Conservation (phyloP, 2,113 vertebrate genomes). For the Elephas maximus region DNA sequence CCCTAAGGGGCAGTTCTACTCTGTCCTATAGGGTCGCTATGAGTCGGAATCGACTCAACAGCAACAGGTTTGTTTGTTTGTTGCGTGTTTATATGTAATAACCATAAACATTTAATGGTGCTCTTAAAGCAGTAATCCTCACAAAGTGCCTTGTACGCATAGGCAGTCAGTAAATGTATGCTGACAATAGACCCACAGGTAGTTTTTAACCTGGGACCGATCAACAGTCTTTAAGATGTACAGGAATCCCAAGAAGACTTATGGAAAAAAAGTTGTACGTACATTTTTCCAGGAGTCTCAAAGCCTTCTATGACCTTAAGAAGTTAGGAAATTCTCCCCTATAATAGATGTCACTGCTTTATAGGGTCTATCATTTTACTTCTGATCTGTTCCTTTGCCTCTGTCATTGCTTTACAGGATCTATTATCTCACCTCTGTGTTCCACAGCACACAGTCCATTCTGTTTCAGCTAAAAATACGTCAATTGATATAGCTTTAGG, state of each 20-base stretch:
- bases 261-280: not conserved
- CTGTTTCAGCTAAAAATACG: not conserved
- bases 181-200: not conserved
- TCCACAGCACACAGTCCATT: not conserved
- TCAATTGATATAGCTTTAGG: not conserved
- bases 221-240: not conserved
- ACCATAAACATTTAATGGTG: not conserved
- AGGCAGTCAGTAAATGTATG: not conserved
- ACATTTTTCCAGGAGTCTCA: conserved; percentile 28
- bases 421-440: not conserved
- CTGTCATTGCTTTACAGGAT: not conserved
- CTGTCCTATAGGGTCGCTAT: no score
- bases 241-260: not conserved
- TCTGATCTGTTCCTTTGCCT: not conserved
- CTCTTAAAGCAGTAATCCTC: not conserved
- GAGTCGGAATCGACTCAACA: no score
- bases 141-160: not conserved
- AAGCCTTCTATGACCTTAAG: not conserved
- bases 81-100: not conserved
- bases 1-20: no score
- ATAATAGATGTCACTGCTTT: not conserved
- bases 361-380: not conserved
- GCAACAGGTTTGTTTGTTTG: not conserved
- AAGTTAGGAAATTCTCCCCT: not conserved
- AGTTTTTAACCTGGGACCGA: conserved; percentile 5